Evolutionary conservation across 2,888 invertebrate species (phyloP), one percentile per base, ranked within the genome.

Genomic region (Tillus elongatus): DNA sequence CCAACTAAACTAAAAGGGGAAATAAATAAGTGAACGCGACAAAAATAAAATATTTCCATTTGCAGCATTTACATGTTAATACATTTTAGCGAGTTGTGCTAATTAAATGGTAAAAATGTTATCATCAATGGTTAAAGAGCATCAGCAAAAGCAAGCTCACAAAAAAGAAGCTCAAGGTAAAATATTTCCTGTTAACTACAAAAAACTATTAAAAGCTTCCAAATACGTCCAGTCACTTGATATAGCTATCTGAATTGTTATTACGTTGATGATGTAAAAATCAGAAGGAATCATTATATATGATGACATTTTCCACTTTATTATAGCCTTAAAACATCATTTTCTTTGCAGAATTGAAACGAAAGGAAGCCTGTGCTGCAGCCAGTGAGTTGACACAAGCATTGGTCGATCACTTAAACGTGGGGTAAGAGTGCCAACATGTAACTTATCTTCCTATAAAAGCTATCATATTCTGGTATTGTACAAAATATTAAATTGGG

Each of bases 381-480:
- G 91, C 96, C 2, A 92, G 88, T 62, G 85, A 88, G 54, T 70
- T 98, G 44, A 95, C 96, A 0, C 89, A 93, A 61, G 72, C 93
- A 16, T 72, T 97, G 16, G 96, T 97, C 1, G 96, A 97, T 66
- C 95, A 97, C 64, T 72, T 98, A 13, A 98, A 98, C 73, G 90
- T 95, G 50, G 95, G 96, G 95, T 95, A 72, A 68, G 71, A 34
- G 13, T 14, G 13, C 26, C 24, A 4, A 19, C 4, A 28, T 6
- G 6, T n/a, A 33, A 32, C 13, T 37, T 4, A n/a, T n/a, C 4
- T 4, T 15, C 12, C 4, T 15, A 6, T 10, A 11, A 19, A 15
- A 15, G 15, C 11, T n/a, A n/a, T n/a, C n/a, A n/a, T n/a, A n/a
- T n/a, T n/a, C n/a, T n/a, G n/a, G n/a, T n/a, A n/a, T n/a, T n/a